Conservation (phyloP, 2,888 invertebrate species). For the Gymnocheta viridis region DNA sequence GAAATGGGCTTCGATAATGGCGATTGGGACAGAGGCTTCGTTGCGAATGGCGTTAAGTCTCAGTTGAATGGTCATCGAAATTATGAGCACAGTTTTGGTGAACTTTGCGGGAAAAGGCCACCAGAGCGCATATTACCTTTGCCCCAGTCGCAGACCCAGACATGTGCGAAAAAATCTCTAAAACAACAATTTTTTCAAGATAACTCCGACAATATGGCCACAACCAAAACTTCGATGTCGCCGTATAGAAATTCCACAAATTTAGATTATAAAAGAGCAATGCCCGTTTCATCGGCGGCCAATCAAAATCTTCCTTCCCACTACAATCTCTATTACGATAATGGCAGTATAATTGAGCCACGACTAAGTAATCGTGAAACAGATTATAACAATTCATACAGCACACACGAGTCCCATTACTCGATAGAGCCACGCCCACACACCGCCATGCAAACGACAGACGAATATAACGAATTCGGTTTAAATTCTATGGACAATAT, state of each 20-base stretch:
- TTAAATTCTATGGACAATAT: conserved; percentile 81
- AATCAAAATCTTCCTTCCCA: conserved; percentile 61
- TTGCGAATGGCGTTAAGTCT: conserved; percentile 24
- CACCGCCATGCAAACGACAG: conserved; percentile 76
- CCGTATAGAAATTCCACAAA: conserved; percentile 56
- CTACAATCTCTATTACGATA: conserved; percentile 58
- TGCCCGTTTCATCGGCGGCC: conserved; percentile 69
- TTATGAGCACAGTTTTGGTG: conserved; percentile 72
- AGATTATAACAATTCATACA: conserved; percentile 41
- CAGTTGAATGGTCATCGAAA: conserved; percentile 37
- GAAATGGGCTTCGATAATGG: conserved; percentile 9
- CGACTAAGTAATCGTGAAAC: conserved; percentile 6
- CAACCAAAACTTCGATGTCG: conserved; percentile 63
- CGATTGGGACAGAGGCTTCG: conserved; percentile 46
- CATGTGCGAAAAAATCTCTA: conserved; percentile 42
- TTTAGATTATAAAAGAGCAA: conserved; percentile 65
- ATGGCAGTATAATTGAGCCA: conserved; percentile 10
- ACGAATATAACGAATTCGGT: conserved; percentile 85
- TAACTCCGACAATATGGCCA: conserved; percentile 59
- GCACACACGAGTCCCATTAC: conserved; percentile 34
- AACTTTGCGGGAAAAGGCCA: conserved; percentile 65
- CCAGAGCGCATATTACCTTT: conserved; percentile 75
- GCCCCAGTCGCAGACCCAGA: conserved; percentile 68
- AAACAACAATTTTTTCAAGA: conserved; percentile 73
- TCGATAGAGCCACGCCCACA: conserved; percentile 73